phyloP scores from a whole-genome alignment of 2,888 invertebrate genomes.

The Tyria jacobaeae region DNA sequence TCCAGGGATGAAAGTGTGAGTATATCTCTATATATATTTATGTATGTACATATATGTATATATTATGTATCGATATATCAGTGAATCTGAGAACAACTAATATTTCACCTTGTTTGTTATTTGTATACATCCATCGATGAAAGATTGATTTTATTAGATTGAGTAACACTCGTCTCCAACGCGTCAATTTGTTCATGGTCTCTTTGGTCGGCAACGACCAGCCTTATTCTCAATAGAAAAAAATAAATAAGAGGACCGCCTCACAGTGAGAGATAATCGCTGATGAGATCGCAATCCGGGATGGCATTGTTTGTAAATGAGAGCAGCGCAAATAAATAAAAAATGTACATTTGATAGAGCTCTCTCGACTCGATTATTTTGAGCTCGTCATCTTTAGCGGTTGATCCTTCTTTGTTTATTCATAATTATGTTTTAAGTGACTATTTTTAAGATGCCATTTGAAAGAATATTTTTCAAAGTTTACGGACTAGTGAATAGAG shows the following conservation, averaged over 20 bases:
- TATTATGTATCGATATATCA: too few relatives aligned
- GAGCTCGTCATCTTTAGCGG: slow-evolving; percentile 50
- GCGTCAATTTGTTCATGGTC: slow-evolving; percentile 64
- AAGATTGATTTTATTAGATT: slow-evolving; percentile 8
- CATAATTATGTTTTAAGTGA: slow-evolving; percentile 53
- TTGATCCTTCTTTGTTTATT: slow-evolving; percentile 55
- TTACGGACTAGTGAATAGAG: not conserved
- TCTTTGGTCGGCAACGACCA: slow-evolving; percentile 64
- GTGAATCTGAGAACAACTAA: not conserved
- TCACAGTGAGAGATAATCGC: slow-evolving; percentile 70
- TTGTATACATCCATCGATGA: slow-evolving; percentile 5
- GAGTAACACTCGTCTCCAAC: slow-evolving; percentile 40
- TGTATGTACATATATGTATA: too few relatives aligned
- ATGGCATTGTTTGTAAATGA: slow-evolving; percentile 83
- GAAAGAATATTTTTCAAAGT: slow-evolving; percentile 11
- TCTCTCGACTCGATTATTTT: slow-evolving; percentile 61
- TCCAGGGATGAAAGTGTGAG: too few relatives aligned
- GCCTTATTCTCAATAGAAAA: slow-evolving; percentile 51
- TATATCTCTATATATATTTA: too few relatives aligned
- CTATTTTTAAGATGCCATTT: slow-evolving; percentile 41
- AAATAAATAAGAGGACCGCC: slow-evolving; percentile 48
- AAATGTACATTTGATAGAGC: slow-evolving; percentile 65
- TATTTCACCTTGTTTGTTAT: not conserved
- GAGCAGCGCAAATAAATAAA: slow-evolving; percentile 69
- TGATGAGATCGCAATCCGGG: slow-evolving; percentile 72